These are phyloP conservation scores for Ptilorrhoa leucosticta DNA, from an alignment of 2,113 vertebrate genomes.

Conservation along the genomic window DNA sequence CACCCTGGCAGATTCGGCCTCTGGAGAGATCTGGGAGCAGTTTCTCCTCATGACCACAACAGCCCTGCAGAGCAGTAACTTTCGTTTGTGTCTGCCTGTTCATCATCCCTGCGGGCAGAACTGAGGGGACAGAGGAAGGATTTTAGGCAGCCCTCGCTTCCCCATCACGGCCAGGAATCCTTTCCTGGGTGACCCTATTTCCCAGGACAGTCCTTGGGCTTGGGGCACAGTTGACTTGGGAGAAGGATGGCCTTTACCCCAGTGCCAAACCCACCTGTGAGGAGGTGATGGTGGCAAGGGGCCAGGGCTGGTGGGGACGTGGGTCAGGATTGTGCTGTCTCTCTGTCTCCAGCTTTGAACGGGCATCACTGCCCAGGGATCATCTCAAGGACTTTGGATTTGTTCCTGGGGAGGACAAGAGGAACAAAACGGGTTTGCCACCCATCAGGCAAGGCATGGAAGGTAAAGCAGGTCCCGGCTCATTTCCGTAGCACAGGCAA, in stretches of 20 bases:
- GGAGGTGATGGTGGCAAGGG: background rate
- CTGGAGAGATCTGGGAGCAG: background rate
- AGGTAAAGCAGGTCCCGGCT: background rate
- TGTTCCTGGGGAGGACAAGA: background rate
- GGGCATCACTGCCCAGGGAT: too few relatives aligned
- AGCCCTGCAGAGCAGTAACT: background rate
- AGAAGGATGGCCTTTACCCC: background rate
- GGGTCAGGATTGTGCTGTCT: background rate
- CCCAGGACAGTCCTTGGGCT: background rate
- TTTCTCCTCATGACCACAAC: background rate
- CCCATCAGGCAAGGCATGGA: rapidly evolving
- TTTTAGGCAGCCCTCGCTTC: background rate
- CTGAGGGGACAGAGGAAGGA: background rate
- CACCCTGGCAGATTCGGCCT: background rate
- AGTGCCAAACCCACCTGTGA: background rate
- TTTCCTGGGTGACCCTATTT: background rate
- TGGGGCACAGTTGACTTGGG: background rate
- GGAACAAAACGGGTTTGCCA: background rate
- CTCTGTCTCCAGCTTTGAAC: background rate
- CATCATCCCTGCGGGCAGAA: rapidly evolving
- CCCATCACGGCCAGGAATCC: background rate
- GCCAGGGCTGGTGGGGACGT: rapidly evolving
- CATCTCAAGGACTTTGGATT: too few relatives aligned
- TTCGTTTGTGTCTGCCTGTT: rapidly evolving
- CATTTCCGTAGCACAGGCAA: rapidly evolving